Conservation (phyloP, 2,888 invertebrate genomes). For the Matsumyia berberina region DNA sequence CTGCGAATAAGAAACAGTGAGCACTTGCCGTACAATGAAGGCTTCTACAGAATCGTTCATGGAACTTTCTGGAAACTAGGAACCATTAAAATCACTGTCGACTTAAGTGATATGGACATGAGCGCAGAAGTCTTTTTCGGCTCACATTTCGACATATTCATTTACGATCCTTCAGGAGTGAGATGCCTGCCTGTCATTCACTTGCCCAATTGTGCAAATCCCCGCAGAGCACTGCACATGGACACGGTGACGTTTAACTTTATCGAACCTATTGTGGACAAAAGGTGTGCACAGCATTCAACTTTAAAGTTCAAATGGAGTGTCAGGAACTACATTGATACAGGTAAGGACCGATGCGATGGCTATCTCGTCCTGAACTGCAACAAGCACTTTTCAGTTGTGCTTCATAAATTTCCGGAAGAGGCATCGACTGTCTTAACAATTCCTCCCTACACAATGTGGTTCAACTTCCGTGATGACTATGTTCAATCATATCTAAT, state of each 20-base stretch:
- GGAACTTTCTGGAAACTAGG: constrained; percentile 76
- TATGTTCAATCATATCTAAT: constrained; percentile 75
- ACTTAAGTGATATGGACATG: constrained; percentile 44
- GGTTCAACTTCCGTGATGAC: constrained; percentile 77
- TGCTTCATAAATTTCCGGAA: constrained; percentile 73
- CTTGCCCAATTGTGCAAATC: constrained; percentile 75
- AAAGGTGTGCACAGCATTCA: constrained; percentile 68
- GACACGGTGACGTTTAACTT: constrained; percentile 77
- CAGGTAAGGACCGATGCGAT: constrained; percentile 1
- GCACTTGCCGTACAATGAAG: constrained; percentile 73
- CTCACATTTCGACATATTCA: constrained; percentile 27
- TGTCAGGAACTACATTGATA: constrained; percentile 73
- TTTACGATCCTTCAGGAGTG: constrained; percentile 28
- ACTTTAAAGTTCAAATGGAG: constrained; percentile 71
- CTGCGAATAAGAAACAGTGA: constrained; percentile 68
- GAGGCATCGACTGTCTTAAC: constrained; percentile 50
- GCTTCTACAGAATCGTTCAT: constrained; percentile 74
- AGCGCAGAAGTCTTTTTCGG: constrained; percentile 33
- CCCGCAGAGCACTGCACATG: constrained; percentile 71
- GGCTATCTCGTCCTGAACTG: background rate
- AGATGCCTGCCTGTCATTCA: constrained; percentile 65
- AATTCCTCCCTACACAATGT: constrained; percentile 76
- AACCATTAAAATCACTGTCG: constrained; percentile 40
- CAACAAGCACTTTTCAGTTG: constrained; percentile 48
- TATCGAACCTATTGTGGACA: constrained; percentile 73